Evolutionary conservation across 2,888 invertebrate genomes (phyloP).

Genomic region (Brenthis daphne): DNA sequence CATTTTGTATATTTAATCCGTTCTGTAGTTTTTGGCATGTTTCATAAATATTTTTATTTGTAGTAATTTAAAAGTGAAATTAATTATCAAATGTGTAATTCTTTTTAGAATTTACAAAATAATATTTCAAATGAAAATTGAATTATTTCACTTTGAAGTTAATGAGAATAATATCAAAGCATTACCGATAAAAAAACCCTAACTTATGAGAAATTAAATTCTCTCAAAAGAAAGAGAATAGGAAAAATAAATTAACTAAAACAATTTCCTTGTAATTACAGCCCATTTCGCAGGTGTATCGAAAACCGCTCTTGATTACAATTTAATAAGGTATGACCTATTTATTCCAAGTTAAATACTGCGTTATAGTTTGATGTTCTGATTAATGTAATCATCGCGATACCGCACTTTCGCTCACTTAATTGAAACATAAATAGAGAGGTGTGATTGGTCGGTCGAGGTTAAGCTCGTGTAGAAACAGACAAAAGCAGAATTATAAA

Average conservation of each 20-base stretch:
- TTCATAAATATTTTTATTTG: too few relatives aligned
- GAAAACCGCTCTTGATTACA: conserved; percentile 13
- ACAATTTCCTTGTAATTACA: not conserved
- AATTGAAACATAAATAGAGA: conserved; percentile 77
- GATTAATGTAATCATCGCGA: conserved; percentile 68
- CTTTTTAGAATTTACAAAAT: too few relatives aligned
- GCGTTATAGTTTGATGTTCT: conserved; percentile 41
- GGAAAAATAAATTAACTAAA: not conserved
- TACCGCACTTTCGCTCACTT: conserved; percentile 65
- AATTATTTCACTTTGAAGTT: too few relatives aligned
- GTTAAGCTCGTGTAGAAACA: conserved; percentile 60
- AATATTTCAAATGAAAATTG: too few relatives aligned
- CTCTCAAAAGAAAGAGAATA: not conserved
- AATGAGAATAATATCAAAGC: too few relatives aligned
- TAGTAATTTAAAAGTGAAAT: too few relatives aligned
- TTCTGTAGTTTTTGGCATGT: too few relatives aligned
- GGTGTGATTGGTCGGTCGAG: conserved; percentile 68
- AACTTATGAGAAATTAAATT: too few relatives aligned
- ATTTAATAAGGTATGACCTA: not conserved
- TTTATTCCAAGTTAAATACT: conserved; percentile 34
- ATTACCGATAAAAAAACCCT: too few relatives aligned
- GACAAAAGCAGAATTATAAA: conserved; percentile 56
- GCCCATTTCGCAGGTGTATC: not conserved
- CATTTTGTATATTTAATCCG: too few relatives aligned
- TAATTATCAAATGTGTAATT: too few relatives aligned